Evolutionary conservation across 2,888 invertebrate species (phyloP), one percentile per base, ranked within the genome.

Genomic region (Adineta ricciae): DNA sequence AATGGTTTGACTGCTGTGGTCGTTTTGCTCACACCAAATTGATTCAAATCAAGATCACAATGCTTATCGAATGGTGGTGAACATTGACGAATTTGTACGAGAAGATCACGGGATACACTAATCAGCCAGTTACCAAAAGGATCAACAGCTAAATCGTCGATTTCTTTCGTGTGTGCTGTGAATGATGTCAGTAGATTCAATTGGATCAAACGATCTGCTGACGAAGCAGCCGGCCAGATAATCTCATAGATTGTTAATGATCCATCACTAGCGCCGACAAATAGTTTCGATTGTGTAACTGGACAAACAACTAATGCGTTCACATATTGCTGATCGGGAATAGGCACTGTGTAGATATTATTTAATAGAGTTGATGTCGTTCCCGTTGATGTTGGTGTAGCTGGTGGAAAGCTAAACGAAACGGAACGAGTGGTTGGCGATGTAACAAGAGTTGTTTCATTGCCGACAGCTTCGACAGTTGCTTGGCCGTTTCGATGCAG

Each of bases 261-360:
- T n/a, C 78, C 78, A 41, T 78, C 78, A 78, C 78, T 78, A 41
- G 78, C 78, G n/a, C 78, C 78, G n/a, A 78, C 78, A 78, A 78
- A 78, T 9, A 78, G 11, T 78, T 78, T 78, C 24, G 78, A 78
- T 78, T 78, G 78, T 78, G 78, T 78, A 78, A 11, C 38, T 41
- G 78, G 41, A 41, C 78, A 78, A 38, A 78, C n/a, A 2, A n/a
- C 78, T 9, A 78, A 4, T 78, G 78, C 78, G n/a, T 78, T 78
- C 11, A 78, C 78, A 78, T 78, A 78, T 41, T 78, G 24, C 11
- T 78, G 78, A 2, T 78, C 78, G 9, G 21, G 38, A 8, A 78
- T 41, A 36, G 38, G 41, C 11, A 78, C 78, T 1, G 78, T 78
- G 41, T 78, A 78, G 24, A 78, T 41, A 78, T 78, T 78, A 41